phyloP scores from a whole-genome alignment of 2,888 invertebrate species.

The Malthinus seriepunctatus region DNA sequence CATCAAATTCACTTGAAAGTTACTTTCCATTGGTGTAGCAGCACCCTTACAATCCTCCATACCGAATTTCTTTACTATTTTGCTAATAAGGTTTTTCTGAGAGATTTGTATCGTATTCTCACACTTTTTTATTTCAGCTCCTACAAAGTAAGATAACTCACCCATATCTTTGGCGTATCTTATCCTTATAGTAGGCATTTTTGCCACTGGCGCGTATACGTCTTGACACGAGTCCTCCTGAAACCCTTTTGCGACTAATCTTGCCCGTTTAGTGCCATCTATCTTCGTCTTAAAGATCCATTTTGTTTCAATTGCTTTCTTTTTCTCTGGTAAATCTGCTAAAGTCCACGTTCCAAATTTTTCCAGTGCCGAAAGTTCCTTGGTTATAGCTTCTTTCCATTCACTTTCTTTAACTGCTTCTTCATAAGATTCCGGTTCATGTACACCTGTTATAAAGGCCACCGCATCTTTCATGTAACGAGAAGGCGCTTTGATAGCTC shows the following conservation, averaged over 20 bases:
- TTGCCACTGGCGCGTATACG: conserved; percentile 14
- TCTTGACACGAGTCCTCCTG: conserved; percentile 11
- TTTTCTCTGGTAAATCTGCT: conserved; percentile 23
- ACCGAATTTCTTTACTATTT: neutral
- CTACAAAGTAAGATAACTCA: conserved; percentile 12
- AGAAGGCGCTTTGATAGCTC: too few species aligned
- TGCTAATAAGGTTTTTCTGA: too few species aligned
- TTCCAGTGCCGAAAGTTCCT: conserved; percentile 29
- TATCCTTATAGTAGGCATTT: conserved; percentile 6
- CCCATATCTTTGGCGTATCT: conserved; percentile 7
- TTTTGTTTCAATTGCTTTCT: conserved; percentile 30
- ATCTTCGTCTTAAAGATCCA: conserved; percentile 30
- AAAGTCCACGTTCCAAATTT: conserved; percentile 26
- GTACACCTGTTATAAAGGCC: too few species aligned
- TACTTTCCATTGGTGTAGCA: too few species aligned
- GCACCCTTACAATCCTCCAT: too few species aligned
- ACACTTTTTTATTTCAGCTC: conserved; percentile 8
- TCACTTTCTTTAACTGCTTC: neutral
- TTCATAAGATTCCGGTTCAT: neutral
- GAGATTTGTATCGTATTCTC: neutral
- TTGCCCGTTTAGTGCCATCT: conserved; percentile 28
- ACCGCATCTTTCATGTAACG: too few species aligned
- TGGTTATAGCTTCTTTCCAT: conserved; percentile 29
- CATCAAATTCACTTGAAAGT: too few species aligned
- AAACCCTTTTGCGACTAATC: conserved; percentile 35